Percentiles rank a stretch among this genome's conserved stretches.
Conservation (phyloP, 2,797 vertebrate genomes). For the Epinephelus malabaricus region DNA sequence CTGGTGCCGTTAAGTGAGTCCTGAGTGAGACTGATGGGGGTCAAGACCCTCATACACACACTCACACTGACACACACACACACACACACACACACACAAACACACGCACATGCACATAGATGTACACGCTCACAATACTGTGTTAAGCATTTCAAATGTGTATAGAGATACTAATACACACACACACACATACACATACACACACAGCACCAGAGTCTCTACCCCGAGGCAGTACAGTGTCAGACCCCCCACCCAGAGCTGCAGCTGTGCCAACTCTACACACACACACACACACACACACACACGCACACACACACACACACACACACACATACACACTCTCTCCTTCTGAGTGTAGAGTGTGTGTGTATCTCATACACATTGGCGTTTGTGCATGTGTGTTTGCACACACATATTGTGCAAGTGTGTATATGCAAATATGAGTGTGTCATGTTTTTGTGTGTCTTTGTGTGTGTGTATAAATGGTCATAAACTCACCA, state of each 20-base stretch:
- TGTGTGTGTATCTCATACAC: not conserved
- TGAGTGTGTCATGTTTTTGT: not conserved
- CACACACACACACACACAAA: not conserved
- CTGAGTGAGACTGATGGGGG: constrained; percentile 89
- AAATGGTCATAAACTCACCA: constrained; percentile 8
- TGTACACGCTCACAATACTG: constrained; percentile 26
- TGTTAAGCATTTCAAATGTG: constrained; percentile 35
- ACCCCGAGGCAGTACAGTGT: constrained; percentile 68
- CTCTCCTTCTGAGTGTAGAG: not conserved
- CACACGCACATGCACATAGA: constrained; percentile 33
- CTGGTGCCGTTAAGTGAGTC: constrained; percentile 84
- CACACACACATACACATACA: constrained; percentile 28
- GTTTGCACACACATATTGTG: not conserved
- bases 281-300: constrained; percentile 21
- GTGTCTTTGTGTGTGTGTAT: constrained; percentile 1
- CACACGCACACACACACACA: constrained; percentile 29
- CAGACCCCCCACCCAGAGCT: constrained; percentile 43
- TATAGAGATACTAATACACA: constrained; percentile 23
- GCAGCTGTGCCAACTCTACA: constrained; percentile 59
- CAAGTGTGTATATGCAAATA: constrained; percentile 18
- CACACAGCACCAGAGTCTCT: constrained; percentile 23
- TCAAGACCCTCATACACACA: constrained; percentile 74
- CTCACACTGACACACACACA: constrained; percentile 16
- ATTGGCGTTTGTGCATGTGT: not conserved
- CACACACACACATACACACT: constrained; percentile 4